Evolutionary conservation across 2,888 invertebrate species (phyloP).

Genomic region (Andricus curvator): DNA sequence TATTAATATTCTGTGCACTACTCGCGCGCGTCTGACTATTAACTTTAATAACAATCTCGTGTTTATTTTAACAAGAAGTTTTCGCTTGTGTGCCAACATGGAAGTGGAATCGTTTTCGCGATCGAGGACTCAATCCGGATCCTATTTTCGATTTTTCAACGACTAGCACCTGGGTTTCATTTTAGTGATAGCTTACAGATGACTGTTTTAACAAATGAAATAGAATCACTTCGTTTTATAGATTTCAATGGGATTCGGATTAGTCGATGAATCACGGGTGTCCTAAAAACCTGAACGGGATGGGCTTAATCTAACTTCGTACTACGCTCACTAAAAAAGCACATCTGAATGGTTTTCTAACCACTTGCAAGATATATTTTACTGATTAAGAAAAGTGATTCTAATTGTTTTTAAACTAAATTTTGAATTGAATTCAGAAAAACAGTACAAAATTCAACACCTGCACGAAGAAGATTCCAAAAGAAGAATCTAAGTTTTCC

Average conservation of each 20-base stretch:
- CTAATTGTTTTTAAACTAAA: not conserved
- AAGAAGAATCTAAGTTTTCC: too few species aligned
- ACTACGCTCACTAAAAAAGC: not conserved
- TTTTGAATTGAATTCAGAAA: not conserved
- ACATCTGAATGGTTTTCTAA: not conserved
- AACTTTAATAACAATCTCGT: slow-evolving; percentile 43
- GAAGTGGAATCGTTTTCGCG: slow-evolving; percentile 6
- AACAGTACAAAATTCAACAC: too few species aligned
- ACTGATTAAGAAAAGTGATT: not conserved
- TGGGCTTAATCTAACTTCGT: slow-evolving; percentile 9
- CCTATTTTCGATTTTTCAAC: slow-evolving; percentile 14
- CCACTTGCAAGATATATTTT: not conserved
- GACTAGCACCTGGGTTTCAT: slow-evolving; percentile 5
- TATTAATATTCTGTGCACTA: slow-evolving; percentile 20
- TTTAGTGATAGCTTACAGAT: slow-evolving; percentile 8
- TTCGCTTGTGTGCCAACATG: slow-evolving; percentile 20
- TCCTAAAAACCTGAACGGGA: slow-evolving; percentile 29
- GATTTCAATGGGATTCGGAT: slow-evolving; percentile 33
- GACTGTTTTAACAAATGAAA: slow-evolving; percentile 1
- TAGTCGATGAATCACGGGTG: slow-evolving; percentile 24
- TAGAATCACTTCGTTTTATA: slow-evolving; percentile 23
- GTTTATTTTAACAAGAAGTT: slow-evolving; percentile 25
- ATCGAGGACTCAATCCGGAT: slow-evolving; percentile 24
- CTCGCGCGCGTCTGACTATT: slow-evolving; percentile 30
- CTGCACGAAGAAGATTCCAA: too few species aligned